A percentile compares a stretch with the other conserved stretches of the same genome.
These are phyloP conservation scores for Thecocarcelia acutangulata DNA, from an alignment of 2,888 invertebrate genomes.

Conservation along the genomic window DNA sequence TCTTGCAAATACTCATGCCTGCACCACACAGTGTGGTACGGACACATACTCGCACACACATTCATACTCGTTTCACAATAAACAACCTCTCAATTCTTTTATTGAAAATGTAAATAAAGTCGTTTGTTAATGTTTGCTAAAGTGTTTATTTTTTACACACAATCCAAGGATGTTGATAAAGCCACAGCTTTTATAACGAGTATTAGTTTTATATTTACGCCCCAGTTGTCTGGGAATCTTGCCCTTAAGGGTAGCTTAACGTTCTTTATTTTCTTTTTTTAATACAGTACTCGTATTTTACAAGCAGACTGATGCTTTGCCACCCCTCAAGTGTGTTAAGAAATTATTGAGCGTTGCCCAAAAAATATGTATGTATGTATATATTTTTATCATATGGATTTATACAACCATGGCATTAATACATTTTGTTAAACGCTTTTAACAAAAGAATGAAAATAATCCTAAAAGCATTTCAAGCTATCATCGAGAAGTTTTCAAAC, in stretches of 20 bases:
- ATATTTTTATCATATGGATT: slow-evolving; percentile 18
- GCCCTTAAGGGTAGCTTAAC: slow-evolving; percentile 67
- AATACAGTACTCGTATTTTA: slow-evolving; percentile 3
- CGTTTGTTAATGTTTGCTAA: slow-evolving; percentile 63
- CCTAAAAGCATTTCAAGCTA: slow-evolving; percentile 61
- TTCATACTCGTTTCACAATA: slow-evolving; percentile 8
- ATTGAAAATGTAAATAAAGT: slow-evolving; percentile 72
- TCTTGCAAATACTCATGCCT: slow-evolving; percentile 11
- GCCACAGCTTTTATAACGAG: slow-evolving; percentile 35
- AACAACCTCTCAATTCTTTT: slow-evolving; percentile 64
- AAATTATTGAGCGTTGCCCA: slow-evolving; percentile 46
- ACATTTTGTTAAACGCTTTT: slow-evolving; percentile 46
- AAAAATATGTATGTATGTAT: slow-evolving; percentile 11
- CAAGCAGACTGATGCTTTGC: slow-evolving; percentile 35
- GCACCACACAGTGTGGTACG: background rate
- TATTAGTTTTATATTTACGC: slow-evolving; percentile 61
- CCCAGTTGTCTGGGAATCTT: slow-evolving; percentile 68
- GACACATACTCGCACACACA: slow-evolving; percentile 4
- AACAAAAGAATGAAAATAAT: slow-evolving; percentile 31
- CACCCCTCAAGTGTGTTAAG: slow-evolving; percentile 55
- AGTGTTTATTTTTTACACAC: slow-evolving; percentile 62
- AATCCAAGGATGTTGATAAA: slow-evolving; percentile 43
- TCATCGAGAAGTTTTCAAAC: slow-evolving; percentile 30
- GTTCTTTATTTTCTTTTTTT: slow-evolving; percentile 20
- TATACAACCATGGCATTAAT: slow-evolving; percentile 36